Evolutionary conservation across 2,888 invertebrate genomes (phyloP), one percentile per base, ranked within the genome.

Genomic region (Argyra leucocephala): DNA sequence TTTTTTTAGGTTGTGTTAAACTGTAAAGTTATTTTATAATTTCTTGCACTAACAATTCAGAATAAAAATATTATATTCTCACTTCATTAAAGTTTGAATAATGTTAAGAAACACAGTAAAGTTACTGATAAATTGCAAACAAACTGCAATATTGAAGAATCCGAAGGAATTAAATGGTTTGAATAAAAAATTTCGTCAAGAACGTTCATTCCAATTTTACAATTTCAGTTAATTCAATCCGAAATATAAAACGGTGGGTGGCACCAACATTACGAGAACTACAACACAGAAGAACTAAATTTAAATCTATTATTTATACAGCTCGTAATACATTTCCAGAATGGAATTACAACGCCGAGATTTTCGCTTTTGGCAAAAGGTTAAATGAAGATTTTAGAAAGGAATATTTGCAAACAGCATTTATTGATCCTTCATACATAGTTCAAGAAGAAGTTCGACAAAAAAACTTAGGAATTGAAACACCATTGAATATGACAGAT

Each of bases 271-370:
- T 89, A 69, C 82, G 77, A 72, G 86, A 83, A 73, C 74, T 91
- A 15, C 83, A 86, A 64, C 79, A 73, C 10, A 83, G 88, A 6
- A 84, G 84, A 73, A 74, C 84, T 3, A 84, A 82, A 75, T 73
- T 83, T 24, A 88, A 86, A 0, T 83, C 84, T 9, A 84, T 87
- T 72, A 73, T 76, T 6, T 74, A 76, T 24, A 73, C 75, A 26
- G 81, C 80, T 1, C 80, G 92, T 68, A 88, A 86, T 26, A 82
- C 83, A 10, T 90, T 83, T 74, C 71, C 88, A n/a, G 91, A 90
- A 73, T 93, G 96, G 96, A 96, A 94, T 75, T 86, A 91, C 71
- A 86, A 89, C 71, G 86, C 92, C 0, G 96, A 96, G 81, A 69
- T 96, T 3, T 95, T 83, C 80, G 91, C 96, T 0, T 96, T 96